Base-by-base conservation (phyloP, 1,140 invertebrate species). In the Pogonomyrmex californicus region DNA sequence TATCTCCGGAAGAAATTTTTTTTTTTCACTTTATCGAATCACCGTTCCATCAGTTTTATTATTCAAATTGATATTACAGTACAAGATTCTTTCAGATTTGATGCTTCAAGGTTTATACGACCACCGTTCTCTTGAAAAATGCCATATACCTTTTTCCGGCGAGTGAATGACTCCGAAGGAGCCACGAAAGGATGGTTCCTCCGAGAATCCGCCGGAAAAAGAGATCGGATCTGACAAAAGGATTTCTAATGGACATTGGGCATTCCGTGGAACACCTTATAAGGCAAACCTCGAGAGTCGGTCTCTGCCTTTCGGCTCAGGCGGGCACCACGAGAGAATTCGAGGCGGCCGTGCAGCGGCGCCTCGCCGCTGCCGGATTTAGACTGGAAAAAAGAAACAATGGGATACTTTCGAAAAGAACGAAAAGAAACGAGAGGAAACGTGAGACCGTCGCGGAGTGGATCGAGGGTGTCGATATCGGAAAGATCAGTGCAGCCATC, bases 161-260 rank as follows among this genome's bases (percentile, higher is more conserved):
- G 30, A 17, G 41, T 17, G 47, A 23, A 79, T 17, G 12, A 77
- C 70, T 83, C 10, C 23, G 62, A 23, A 79, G 33, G 6, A 12
- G 23, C 23, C 23, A 9, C 17, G 60, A 41, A 51, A 86, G 51
- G 58, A 4, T 6, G 54, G 56, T 41, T 76, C 49, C 58, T 23
- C 30, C 36, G 77, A 78, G 90, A 91, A 86, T 88, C 47, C 82
- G 71, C 14, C 54, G 71, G 91, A 93, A 93, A 92, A 92, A 92
- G 89, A 90, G 86, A 86, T 85, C 81, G 88, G 90, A 89, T 91
- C 47, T 90, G 91, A 94, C 94, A 95, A 95, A 83, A 95, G 93
- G 91, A 88, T 91, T 93, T 95, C 91, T 93, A 94, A 94, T 95
- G 93, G 93, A 92, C 90, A 86, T 81, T 91, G 91, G 91, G 86